These are phyloP conservation scores for Phragmatobia fuliginosa DNA, from an alignment of 2,888 invertebrate genomes.

Conservation along the genomic window DNA sequence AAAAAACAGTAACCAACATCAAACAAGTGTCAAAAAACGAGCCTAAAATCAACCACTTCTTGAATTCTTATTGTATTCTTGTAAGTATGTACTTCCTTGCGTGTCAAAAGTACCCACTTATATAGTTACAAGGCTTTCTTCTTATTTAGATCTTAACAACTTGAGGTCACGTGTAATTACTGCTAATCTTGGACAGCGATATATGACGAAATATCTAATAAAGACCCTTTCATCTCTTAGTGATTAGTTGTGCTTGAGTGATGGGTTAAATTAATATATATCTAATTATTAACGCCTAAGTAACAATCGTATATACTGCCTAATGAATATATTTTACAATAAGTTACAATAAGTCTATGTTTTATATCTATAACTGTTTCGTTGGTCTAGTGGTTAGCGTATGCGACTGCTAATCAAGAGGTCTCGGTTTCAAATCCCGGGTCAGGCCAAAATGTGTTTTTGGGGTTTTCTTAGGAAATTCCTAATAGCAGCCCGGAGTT, in stretches of 20 bases:
- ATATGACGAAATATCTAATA: constrained; percentile 24
- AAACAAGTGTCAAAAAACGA: background rate
- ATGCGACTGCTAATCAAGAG: too few relatives aligned
- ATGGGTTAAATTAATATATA: constrained; percentile 2
- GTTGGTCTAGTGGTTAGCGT: too few relatives aligned
- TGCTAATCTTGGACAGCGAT: constrained; percentile 11
- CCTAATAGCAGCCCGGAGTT: too few relatives aligned
- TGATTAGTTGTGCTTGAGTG: constrained; percentile 28
- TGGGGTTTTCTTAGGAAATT: too few relatives aligned
- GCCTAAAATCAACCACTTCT: background rate
- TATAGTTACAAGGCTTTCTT: background rate
- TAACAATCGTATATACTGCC: background rate
- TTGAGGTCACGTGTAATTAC: constrained; percentile 1
- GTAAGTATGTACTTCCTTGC: background rate
- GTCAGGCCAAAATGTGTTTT: too few relatives aligned
- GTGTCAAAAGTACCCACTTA: background rate
- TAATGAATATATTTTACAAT: background rate
- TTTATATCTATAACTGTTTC: background rate
- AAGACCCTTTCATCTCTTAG: constrained; percentile 22
- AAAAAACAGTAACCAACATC: background rate
- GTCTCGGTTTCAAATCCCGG: too few relatives aligned
- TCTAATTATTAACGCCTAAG: background rate
- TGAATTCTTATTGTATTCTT: background rate
- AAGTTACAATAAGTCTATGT: background rate
- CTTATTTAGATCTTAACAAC: background rate